Evolutionary conservation across 2,888 invertebrate species (phyloP).

Genomic region (Neuroscelio doddi): DNA sequence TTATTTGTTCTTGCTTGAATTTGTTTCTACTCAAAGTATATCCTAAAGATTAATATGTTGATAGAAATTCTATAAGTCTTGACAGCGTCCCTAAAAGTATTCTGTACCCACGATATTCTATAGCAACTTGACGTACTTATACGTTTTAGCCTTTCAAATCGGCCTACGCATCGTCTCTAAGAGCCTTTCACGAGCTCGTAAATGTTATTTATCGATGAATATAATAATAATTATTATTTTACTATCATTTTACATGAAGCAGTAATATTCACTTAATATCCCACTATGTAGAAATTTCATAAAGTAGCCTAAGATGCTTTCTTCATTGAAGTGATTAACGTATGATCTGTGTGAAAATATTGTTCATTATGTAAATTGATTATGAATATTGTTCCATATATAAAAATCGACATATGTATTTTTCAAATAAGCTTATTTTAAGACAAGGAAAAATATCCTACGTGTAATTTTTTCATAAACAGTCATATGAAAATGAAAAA

Average conservation of each 20-base stretch:
- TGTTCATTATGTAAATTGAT: too few relatives aligned
- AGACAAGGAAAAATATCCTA: too few relatives aligned
- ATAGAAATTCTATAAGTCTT: constrained; percentile 3
- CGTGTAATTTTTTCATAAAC: too few relatives aligned
- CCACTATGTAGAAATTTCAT: constrained; percentile 10
- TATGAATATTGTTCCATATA: too few relatives aligned
- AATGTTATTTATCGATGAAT: constrained; percentile 41
- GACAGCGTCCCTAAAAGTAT: constrained; percentile 29
- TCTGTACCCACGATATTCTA: constrained; percentile 16
- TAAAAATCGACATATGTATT: too few relatives aligned
- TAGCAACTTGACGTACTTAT: constrained; percentile 16
- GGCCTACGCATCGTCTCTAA: constrained; percentile 38
- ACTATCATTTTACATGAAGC: constrained; percentile 27
- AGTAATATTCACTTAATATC: constrained; percentile 11
- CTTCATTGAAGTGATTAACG: background rate
- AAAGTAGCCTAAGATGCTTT: constrained; percentile 9
- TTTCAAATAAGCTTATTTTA: too few relatives aligned
- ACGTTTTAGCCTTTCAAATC: constrained; percentile 44
- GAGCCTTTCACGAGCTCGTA: constrained; percentile 46
- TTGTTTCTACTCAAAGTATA: background rate
- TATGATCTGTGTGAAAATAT: background rate
- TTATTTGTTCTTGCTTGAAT: constrained; percentile 10
- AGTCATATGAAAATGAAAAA: too few relatives aligned
- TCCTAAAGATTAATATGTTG: constrained; percentile 11
- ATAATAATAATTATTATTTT: constrained; percentile 33